These are phyloP conservation scores for Protomyctophum bolini DNA, from an alignment of 2,113 vertebrate genomes.

Conservation along the genomic window DNA sequence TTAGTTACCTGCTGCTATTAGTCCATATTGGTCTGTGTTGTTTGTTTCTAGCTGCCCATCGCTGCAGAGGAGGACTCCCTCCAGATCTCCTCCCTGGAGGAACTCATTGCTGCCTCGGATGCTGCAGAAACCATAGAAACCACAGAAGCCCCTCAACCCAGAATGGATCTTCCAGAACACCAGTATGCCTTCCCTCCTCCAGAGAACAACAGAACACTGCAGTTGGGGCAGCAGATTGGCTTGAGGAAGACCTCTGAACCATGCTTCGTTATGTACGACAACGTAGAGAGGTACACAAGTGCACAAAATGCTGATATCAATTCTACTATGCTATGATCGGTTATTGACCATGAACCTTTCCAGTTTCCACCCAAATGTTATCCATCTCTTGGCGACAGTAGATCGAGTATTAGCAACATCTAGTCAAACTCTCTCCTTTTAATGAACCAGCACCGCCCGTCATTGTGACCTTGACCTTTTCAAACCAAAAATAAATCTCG, in stretches of 20 bases:
- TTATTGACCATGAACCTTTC: too few species aligned
- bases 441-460: not conserved
- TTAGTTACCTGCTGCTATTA: too few species aligned
- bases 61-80: conserved; percentile 43
- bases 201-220: not conserved
- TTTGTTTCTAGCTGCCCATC: conserved; percentile 23
- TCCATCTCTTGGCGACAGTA: too few species aligned
- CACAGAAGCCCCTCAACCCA: not conserved
- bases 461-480: not conserved
- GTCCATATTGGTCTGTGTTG: too few species aligned
- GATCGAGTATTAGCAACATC: too few species aligned
- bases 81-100: conserved; percentile 24
- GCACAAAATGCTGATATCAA: not conserved
- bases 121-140: not conserved
- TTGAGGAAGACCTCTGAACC: conserved; percentile 41
- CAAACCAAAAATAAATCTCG: not conserved
- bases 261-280: conserved; percentile 56
- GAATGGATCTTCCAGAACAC: conserved; percentile 46
- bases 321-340: not conserved
- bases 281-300: conserved; percentile 56
- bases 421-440: too few species aligned
- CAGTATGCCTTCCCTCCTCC: conserved; percentile 53
- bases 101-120: conserved; percentile 21
- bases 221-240: not conserved
- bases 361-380: too few species aligned